A percentile compares a stretch with the other conserved stretches of the same genome.
Conservation (phyloP, 2,797 vertebrate species). For the Toxotes lorentzi region DNA sequence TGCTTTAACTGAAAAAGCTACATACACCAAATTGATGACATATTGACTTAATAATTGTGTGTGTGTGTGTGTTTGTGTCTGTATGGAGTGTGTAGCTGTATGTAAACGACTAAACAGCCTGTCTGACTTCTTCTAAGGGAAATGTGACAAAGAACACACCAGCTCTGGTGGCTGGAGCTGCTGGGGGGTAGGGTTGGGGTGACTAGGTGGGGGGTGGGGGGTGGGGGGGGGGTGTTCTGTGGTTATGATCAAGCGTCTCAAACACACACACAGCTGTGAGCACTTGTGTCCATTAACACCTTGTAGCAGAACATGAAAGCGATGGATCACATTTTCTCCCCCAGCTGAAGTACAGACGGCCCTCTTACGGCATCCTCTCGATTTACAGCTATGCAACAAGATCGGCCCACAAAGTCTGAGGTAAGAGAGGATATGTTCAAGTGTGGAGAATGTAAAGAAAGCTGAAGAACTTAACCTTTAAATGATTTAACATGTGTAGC, state of each 20-base stretch:
- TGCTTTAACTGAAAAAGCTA: slow-evolving; percentile 6
- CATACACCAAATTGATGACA: slow-evolving; percentile 1
- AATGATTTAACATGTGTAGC: slow-evolving; percentile 72
- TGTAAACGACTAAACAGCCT: slow-evolving; percentile 58
- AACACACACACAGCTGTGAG: slow-evolving; percentile 81
- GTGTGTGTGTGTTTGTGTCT: slow-evolving; percentile 13
- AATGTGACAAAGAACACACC: slow-evolving; percentile 70
- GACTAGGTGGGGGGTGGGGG: slow-evolving; percentile 10
- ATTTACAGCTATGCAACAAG: slow-evolving; percentile 73
- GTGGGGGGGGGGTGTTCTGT: slow-evolving; percentile 26
- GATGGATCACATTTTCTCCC: slow-evolving; percentile 59
- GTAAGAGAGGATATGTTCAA: slow-evolving; percentile 51
- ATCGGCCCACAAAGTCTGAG: slow-evolving; percentile 69
- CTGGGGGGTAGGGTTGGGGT: slow-evolving; percentile 1
- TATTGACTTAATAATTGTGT: slow-evolving; percentile 13
- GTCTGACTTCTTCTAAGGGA: slow-evolving; percentile 45
- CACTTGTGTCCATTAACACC: slow-evolving; percentile 84
- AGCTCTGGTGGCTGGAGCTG: slow-evolving; percentile 27
- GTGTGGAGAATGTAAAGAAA: slow-evolving; percentile 72
- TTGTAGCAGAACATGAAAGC: slow-evolving; percentile 81
- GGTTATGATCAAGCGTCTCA: slow-evolving; percentile 79
- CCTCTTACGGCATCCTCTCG: slow-evolving; percentile 63
- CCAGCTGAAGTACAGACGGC: slow-evolving; percentile 38
- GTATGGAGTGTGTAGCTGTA: slow-evolving; percentile 19
- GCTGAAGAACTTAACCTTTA: slow-evolving; percentile 54